Percentiles rank a stretch among this genome's conserved stretches.
Evolutionary conservation across 2,888 invertebrate species (phyloP).

Genomic region (Neoascia interrupta): DNA sequence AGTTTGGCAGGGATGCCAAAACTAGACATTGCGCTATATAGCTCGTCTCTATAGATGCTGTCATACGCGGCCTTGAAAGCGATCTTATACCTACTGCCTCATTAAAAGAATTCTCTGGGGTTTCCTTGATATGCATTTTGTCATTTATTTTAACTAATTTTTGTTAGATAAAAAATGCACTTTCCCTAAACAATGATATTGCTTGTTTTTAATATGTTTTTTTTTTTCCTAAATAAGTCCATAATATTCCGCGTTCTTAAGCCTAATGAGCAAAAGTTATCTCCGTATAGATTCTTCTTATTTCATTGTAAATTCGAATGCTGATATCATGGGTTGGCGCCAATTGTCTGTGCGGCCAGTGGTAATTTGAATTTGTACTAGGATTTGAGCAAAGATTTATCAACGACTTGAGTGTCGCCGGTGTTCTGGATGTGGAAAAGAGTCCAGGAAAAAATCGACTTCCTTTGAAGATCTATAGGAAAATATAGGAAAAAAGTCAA

Average conservation of each 20-base stretch:
- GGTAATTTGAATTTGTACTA: slow-evolving; percentile 72
- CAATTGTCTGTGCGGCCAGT: slow-evolving; percentile 72
- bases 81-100: too few species aligned
- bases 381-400: slow-evolving; percentile 76
- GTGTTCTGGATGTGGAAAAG: slow-evolving; percentile 74
- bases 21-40: too few species aligned
- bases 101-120: too few species aligned
- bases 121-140: slow-evolving; percentile 15
- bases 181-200: slow-evolving; percentile 40
- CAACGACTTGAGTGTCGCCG: slow-evolving; percentile 73
- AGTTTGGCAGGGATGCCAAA: too few species aligned
- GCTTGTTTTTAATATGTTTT: too few species aligned
- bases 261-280: slow-evolving; percentile 63
- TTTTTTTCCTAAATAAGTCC: neutral
- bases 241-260: neutral
- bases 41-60: too few species aligned
- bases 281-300: slow-evolving; percentile 75
- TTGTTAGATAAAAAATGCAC: neutral
- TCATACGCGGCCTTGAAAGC: too few species aligned
- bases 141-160: neutral
- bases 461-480: slow-evolving; percentile 74
- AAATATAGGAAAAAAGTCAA: too few species aligned
- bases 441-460: slow-evolving; percentile 76
- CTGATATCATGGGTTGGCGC: slow-evolving; percentile 76
- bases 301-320: slow-evolving; percentile 76